Evolutionary conservation across 2,797 vertebrate species (phyloP).

Genomic region (Coregonus suidteri): DNA sequence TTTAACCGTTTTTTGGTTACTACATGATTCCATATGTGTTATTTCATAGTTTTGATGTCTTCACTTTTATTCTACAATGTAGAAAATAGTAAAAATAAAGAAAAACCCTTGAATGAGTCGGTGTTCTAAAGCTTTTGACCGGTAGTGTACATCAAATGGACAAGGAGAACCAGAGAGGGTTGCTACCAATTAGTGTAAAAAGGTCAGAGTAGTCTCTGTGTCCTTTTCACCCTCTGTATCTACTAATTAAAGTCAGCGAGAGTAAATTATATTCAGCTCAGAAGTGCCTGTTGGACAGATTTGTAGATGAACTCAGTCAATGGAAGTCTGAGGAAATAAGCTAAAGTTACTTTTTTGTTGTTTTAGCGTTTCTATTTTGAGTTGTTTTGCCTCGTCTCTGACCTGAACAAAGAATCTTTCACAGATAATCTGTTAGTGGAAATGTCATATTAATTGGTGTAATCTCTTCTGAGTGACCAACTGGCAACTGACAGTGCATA

Average conservation of each 20-base stretch:
- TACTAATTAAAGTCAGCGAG: constrained; percentile 29
- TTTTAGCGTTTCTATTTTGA: not conserved
- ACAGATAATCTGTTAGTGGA: not conserved
- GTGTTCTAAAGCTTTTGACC: too few relatives aligned
- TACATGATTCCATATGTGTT: too few relatives aligned
- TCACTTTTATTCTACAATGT: too few relatives aligned
- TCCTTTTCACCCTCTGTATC: constrained; percentile 25
- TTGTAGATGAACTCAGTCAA: not conserved
- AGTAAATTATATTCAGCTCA: constrained; percentile 31
- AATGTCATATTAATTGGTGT: too few relatives aligned
- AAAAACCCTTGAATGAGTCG: too few relatives aligned
- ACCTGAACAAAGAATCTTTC: not conserved
- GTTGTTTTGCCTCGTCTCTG: not conserved
- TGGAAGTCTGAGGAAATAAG: not conserved
- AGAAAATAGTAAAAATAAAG: too few relatives aligned
- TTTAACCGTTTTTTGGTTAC: too few relatives aligned
- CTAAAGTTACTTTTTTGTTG: constrained; percentile 1
- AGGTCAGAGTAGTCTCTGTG: constrained; percentile 15
- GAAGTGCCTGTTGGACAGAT: constrained; percentile 7
- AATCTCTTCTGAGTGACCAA: not conserved
- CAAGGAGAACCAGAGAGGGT: constrained; percentile 60
- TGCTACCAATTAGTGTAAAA: constrained; percentile 64
- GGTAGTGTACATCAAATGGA: constrained; percentile 46
- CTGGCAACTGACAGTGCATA: too few relatives aligned
- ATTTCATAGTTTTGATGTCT: too few relatives aligned